phyloP scores from a whole-genome alignment of 2,888 invertebrate genomes.

The Agonum fuliginosum region DNA sequence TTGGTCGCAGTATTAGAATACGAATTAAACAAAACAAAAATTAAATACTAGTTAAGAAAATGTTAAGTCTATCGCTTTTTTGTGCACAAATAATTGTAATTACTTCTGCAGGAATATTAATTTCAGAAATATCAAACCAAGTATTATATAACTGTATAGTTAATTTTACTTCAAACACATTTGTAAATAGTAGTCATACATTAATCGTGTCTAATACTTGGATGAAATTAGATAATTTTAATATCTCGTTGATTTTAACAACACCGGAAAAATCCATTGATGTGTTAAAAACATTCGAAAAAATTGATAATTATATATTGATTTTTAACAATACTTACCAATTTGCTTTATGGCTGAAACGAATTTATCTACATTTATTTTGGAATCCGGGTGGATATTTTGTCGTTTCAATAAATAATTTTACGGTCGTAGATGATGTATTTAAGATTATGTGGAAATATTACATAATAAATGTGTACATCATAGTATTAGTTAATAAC shows the following conservation, averaged over 20 bases:
- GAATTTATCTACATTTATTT: neutral
- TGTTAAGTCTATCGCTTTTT: neutral
- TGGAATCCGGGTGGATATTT: conserved; percentile 36
- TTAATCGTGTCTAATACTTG: neutral
- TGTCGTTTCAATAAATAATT: neutral
- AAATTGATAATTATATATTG: conserved; percentile 6
- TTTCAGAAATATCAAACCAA: neutral
- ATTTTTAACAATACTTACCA: neutral
- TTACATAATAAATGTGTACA: conserved; percentile 37
- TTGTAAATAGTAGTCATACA: no score
- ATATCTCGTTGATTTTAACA: neutral
- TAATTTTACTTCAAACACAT: no score
- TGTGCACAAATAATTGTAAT: neutral
- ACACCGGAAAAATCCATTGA: neutral
- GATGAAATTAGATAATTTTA: neutral
- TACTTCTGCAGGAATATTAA: neutral
- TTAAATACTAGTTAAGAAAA: no score
- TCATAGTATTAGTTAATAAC: neutral
- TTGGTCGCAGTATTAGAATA: no score
- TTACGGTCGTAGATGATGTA: neutral
- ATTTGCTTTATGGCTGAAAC: neutral
- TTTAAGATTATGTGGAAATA: conserved; percentile 21
- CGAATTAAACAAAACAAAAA: no score
- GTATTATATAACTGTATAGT: neutral
- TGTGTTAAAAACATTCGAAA: neutral